phyloP scores from a whole-genome alignment of 2,888 invertebrate species.

The Cephus spinipes region DNA sequence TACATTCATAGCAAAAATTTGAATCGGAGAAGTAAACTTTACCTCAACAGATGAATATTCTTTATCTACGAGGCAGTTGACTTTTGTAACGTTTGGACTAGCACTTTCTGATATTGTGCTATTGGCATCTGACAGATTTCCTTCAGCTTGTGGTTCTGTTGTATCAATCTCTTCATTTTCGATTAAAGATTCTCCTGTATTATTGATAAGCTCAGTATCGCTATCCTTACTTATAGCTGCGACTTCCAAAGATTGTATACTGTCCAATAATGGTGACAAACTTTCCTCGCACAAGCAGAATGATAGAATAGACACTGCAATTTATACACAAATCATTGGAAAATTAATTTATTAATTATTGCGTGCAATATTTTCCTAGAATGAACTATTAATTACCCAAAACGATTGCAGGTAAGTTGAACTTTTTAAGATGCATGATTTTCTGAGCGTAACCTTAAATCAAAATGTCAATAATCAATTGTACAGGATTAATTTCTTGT shows the following conservation, averaged over 20 bases:
- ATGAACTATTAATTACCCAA: background rate
- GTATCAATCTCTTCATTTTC: background rate
- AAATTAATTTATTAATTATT: background rate
- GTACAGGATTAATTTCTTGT: background rate
- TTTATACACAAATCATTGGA: background rate
- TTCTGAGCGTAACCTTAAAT: background rate
- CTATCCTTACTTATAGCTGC: background rate
- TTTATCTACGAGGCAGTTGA: conserved; percentile 51
- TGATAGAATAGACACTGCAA: background rate
- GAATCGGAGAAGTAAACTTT: conserved; percentile 6
- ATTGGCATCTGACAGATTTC: background rate
- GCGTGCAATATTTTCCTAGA: background rate
- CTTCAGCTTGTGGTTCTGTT: background rate
- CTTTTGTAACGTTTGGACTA: conserved; percentile 14
- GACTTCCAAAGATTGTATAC: background rate
- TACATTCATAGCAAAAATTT: conserved; percentile 11
- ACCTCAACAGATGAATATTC: conserved; percentile 60
- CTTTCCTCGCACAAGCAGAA: background rate
- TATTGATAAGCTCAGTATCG: background rate
- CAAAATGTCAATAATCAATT: background rate
- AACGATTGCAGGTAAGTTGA: background rate
- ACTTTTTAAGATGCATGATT: background rate
- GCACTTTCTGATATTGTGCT: conserved; percentile 5
- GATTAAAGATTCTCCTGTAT: background rate
- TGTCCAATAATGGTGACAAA: background rate